These are phyloP conservation scores for Chelonoidis abingdonii DNA, from an alignment of 2,113 vertebrate genomes.

Conservation along the genomic window DNA sequence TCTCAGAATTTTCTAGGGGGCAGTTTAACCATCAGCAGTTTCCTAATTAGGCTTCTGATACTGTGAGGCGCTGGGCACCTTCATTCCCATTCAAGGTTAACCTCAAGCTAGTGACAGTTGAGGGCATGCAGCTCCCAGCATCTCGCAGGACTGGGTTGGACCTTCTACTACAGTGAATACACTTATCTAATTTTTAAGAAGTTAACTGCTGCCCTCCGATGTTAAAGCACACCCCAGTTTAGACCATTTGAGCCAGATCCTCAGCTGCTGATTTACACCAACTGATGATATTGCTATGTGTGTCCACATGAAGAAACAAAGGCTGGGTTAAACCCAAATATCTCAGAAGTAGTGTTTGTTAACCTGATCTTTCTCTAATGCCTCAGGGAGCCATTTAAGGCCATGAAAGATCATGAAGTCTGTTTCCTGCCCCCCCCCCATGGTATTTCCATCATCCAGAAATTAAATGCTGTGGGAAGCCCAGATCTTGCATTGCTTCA, in stretches of 20 bases:
- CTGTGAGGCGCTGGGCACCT: background rate
- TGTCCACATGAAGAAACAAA: background rate
- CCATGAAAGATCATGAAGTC: background rate
- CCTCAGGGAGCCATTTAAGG: background rate
- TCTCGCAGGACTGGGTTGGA: background rate
- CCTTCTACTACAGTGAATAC: background rate
- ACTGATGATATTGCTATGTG: background rate
- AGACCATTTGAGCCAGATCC: background rate
- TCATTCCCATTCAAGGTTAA: background rate
- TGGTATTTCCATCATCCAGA: constrained; percentile 3
- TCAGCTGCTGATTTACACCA: background rate
- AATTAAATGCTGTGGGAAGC: background rate
- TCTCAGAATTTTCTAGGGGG: too few species aligned
- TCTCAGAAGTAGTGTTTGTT: background rate
- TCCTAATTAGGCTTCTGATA: background rate
- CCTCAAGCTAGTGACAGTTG: background rate
- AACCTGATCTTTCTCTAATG: background rate
- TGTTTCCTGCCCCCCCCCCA: background rate
- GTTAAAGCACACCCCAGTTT: background rate
- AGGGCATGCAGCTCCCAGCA: background rate
- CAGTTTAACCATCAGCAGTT: too few species aligned
- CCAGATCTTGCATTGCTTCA: background rate
- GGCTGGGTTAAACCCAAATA: background rate
- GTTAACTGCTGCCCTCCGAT: background rate
- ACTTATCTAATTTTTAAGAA: background rate